Conservation (phyloP, 2,797 vertebrate genomes). For the Peromyscus eremicus region DNA sequence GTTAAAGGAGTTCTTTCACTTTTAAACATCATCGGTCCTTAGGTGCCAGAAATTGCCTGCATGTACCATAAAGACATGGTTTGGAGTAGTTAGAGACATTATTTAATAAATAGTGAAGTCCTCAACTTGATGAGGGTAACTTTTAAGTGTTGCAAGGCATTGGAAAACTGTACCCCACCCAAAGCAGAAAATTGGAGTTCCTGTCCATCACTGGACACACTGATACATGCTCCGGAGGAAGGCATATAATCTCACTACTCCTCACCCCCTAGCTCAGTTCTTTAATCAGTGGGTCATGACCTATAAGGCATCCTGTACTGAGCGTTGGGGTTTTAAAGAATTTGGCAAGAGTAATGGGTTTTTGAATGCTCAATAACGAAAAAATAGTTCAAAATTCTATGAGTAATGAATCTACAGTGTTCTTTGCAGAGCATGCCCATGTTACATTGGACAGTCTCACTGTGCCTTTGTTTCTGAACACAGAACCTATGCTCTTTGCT, state of each 20-base stretch:
- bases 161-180: background rate
- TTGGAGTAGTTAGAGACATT: background rate
- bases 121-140: background rate
- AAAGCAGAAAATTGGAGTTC: background rate
- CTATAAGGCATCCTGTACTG: background rate
- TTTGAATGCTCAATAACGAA: background rate
- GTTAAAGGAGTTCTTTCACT: background rate
- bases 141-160: background rate
- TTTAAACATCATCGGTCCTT: background rate
- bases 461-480: background rate
- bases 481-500: background rate
- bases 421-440: too few species aligned
- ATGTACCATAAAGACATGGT: background rate
- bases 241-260: background rate
- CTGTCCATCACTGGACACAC: background rate
- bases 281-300: background rate
- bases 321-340: background rate
- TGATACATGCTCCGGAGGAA: background rate
- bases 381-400: too few species aligned
- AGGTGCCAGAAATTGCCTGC: background rate
- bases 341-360: background rate
- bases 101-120: slow-evolving; percentile 54
- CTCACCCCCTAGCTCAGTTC: background rate
- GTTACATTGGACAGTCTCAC: background rate
- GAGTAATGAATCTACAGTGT: background rate